A percentile compares a stretch with the other conserved stretches of the same genome.
These are phyloP conservation scores for Tupaia chinensis DNA, from an alignment of 2,113 vertebrate species.

Conservation along the genomic window DNA sequence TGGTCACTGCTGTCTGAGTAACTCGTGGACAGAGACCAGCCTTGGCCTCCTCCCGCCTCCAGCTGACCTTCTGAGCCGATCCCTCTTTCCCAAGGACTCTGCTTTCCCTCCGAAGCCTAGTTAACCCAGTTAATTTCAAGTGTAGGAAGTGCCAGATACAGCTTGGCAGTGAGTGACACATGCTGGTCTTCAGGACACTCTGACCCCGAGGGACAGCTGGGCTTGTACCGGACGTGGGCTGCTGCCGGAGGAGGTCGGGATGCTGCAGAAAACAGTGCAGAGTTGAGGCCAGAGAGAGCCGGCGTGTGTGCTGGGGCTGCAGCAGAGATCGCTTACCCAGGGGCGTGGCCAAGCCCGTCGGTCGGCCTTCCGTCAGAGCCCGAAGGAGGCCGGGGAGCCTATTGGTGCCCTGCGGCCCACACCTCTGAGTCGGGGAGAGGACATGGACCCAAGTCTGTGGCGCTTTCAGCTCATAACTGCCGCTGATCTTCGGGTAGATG, in stretches of 20 bases:
- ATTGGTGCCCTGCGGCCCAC: accelerated
- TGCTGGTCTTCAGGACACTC: no score
- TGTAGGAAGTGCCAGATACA: not conserved
- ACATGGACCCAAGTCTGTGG: not conserved
- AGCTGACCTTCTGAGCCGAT: not conserved
- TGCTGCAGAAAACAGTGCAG: not conserved
- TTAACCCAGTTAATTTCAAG: not conserved
- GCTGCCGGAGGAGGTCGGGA: not conserved
- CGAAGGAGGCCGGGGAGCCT: not conserved
- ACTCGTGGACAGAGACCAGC: not conserved
- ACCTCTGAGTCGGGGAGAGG: not conserved
- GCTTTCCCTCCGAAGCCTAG: not conserved
- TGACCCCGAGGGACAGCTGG: no score
- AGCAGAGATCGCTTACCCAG: not conserved
- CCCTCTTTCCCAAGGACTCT: not conserved
- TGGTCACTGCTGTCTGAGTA: not conserved
- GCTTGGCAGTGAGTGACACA: not conserved
- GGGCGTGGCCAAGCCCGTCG: not conserved
- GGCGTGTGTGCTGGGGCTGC: accelerated
- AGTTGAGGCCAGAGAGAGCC: not conserved
- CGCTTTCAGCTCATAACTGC: not conserved
- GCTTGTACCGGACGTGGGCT: no score
- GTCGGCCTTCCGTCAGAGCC: not conserved
- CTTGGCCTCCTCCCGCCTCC: not conserved
- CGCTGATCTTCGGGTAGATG: not conserved